A percentile compares a stretch with the other conserved stretches of the same genome.
Conservation (phyloP, 2,888 invertebrate species). For the Plusia festucae region DNA sequence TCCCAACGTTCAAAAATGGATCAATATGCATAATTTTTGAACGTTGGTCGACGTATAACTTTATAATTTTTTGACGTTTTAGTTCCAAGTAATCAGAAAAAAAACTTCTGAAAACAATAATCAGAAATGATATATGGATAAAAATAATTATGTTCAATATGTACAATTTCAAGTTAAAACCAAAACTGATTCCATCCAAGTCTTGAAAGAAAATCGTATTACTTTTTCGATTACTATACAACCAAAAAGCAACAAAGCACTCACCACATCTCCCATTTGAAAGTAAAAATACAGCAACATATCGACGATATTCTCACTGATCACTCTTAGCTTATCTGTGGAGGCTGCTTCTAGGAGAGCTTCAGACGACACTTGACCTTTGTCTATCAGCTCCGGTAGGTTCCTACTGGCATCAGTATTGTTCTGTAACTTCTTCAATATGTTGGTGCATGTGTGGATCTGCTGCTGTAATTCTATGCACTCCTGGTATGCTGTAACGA, state of each 20-base stretch:
- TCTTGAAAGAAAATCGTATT: too few relatives aligned
- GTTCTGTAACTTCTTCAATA: conserved; percentile 93
- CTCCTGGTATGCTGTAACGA: conserved; percentile 90
- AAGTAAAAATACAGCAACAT: conserved; percentile 93
- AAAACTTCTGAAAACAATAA: too few relatives aligned
- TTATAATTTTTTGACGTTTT: too few relatives aligned
- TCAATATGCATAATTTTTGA: too few relatives aligned
- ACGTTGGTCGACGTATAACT: too few relatives aligned
- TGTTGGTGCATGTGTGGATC: conserved; percentile 94
- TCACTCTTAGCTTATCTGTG: conserved; percentile 94
- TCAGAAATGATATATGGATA: too few relatives aligned
- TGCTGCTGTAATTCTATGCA: conserved; percentile 97
- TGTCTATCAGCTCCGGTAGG: conserved; percentile 73
- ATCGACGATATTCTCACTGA: conserved; percentile 95
- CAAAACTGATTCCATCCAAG: too few relatives aligned
- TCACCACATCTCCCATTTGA: conserved; percentile 81
- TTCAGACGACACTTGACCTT: conserved; percentile 76
- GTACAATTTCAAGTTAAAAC: too few relatives aligned
- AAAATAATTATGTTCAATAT: too few relatives aligned
- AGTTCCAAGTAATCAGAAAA: too few relatives aligned
- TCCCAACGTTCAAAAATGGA: too few relatives aligned
- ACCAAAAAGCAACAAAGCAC: conserved; percentile 45
- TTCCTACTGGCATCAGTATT: conserved; percentile 79
- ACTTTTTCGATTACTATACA: too few relatives aligned
- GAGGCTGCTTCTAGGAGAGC: conserved; percentile 90